These are phyloP conservation scores for Meleagris gallopavo DNA, from an alignment of 2,113 vertebrate genomes.

Conservation along the genomic window DNA sequence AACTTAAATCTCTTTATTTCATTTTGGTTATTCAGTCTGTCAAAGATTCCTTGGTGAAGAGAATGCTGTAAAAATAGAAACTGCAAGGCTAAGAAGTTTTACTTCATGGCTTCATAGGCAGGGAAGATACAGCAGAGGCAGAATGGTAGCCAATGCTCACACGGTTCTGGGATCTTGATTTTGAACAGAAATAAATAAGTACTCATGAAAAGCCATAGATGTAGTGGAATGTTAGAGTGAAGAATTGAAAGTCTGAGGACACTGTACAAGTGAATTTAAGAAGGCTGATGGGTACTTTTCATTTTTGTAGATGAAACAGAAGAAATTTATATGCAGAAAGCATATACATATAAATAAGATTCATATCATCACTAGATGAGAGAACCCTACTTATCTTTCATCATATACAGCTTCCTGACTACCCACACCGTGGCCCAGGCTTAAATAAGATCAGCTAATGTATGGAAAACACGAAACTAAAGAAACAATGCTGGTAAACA, in stretches of 20 bases:
- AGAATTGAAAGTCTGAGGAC: background rate
- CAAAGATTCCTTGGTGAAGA: background rate
- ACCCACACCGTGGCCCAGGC: background rate
- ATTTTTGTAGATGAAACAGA: background rate
- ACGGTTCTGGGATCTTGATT: background rate
- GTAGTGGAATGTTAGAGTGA: background rate
- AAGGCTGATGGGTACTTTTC: background rate
- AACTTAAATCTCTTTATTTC: background rate
- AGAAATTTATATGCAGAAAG: background rate
- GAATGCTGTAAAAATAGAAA: background rate
- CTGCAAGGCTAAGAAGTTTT: background rate
- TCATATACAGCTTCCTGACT: background rate
- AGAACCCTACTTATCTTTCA: slow-evolving; percentile 1
- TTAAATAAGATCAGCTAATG: slow-evolving; percentile 13
- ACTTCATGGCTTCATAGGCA: background rate
- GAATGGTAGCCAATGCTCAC: fast-evolving
- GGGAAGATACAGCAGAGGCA: background rate
- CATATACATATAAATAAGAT: too few species aligned
- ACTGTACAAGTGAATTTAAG: background rate
- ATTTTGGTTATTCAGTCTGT: background rate
- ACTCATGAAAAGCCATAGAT: background rate
- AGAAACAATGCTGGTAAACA: background rate
- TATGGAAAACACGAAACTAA: background rate
- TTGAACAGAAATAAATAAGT: background rate
- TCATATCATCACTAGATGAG: background rate